Evolutionary conservation across 2,888 invertebrate species (phyloP), one percentile per base, ranked within the genome.

Genomic region (Mythimna loreyi): DNA sequence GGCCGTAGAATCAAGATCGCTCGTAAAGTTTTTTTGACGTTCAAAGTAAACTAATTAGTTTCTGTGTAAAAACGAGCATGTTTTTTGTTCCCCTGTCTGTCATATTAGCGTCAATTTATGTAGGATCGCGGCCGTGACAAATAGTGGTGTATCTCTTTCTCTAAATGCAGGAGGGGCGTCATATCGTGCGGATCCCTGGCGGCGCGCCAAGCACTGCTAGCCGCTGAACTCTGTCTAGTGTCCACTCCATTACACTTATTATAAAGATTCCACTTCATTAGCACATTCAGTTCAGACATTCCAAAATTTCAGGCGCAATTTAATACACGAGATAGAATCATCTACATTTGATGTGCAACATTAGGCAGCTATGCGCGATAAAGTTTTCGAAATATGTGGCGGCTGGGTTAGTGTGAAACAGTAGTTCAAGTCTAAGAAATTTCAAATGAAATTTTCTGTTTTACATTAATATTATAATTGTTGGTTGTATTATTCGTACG

Each of bases 181-280:
- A 86, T 87, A 88, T 87, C 84, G 76, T 78, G 80, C 81, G 80
- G 75, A 88, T 88, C 81, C 82, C 86, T 92, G 92, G 92, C 90
- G 36, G 60, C 61, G 40, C 64, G 88, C 92, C 92, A 92, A 89
- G 80, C 83, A 73, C 33, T 33, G 55, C 55, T 71, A 75, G 67
- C 82, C 76, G 70, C 73, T 83, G 81, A 83, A 87, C 84, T 84
- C 83, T 82, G 82, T 81, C 79, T 78, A 70, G 80, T 80, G 82
- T 85, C 86, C 83, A 84, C 84, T 85, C 83, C 73, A 84, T 81
- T 82, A 80, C 66, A 78, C 78, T 83, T 79, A 79, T 78, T 82
- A 81, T 67, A 72, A 66, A 67, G 59, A 77, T 78, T 75, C 67
- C 59, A 72, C 67, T 79, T 80, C 78, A 78, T 78, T 81, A 72